Evolutionary conservation across 1,140 invertebrate genomes (phyloP).

Genomic region (Conopomorpha cramerella): DNA sequence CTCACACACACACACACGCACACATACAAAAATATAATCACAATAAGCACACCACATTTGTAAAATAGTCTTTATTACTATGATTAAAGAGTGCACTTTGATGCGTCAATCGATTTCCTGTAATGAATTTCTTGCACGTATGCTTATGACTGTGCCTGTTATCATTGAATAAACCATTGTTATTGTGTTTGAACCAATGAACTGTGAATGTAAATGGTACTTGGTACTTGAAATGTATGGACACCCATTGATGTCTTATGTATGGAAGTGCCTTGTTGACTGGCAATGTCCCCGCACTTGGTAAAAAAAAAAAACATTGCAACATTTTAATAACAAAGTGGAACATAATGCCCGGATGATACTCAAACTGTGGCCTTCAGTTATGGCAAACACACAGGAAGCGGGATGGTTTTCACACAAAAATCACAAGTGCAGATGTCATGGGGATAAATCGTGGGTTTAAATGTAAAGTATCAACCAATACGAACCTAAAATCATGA

Average conservation of each 20-base stretch:
- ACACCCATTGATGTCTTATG: neutral
- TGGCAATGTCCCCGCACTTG: too few species aligned
- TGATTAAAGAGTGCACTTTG: conserved; percentile 12
- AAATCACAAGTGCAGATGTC: conserved; percentile 7
- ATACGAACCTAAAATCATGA: conserved; percentile 76
- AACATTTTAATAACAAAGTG: too few species aligned
- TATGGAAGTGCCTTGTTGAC: too few species aligned
- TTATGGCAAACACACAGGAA: conserved; percentile 50
- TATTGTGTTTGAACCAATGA: neutral
- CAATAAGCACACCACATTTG: too few species aligned
- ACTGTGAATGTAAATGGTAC: too few species aligned
- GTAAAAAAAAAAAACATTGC: too few species aligned
- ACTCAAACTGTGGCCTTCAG: conserved; percentile 16
- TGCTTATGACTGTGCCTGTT: neutral
- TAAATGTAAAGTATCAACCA: conserved; percentile 10
- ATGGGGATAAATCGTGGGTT: conserved; percentile 10
- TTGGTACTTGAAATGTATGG: too few species aligned
- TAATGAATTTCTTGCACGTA: neutral
- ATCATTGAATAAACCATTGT: neutral
- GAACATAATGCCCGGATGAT: too few species aligned
- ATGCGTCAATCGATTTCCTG: conserved; percentile 2
- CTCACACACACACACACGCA: conserved; percentile 31
- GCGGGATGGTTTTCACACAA: conserved; percentile 31
- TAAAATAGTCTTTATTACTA: too few species aligned
- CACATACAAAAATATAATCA: too few species aligned